phyloP scores from a whole-genome alignment of 2,888 invertebrate species.

The Folsomia candida region DNA sequence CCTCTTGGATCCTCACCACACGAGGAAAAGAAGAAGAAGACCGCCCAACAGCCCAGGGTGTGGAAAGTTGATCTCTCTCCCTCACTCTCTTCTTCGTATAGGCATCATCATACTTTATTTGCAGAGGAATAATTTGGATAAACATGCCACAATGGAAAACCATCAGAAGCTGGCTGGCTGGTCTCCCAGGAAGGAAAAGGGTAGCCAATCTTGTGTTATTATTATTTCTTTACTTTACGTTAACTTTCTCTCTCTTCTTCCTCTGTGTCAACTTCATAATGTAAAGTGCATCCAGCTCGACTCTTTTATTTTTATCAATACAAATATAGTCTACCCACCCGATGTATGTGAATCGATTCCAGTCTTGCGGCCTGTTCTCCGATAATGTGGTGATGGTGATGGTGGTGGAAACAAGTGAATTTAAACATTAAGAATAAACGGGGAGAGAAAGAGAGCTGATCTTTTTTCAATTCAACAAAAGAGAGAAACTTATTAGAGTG shows the following conservation, averaged over 20 bases:
- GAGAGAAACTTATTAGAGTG: neutral
- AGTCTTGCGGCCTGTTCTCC: too few relatives aligned
- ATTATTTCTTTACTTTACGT: neutral
- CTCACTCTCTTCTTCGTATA: neutral
- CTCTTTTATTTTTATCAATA: too few relatives aligned
- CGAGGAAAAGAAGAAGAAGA: neutral
- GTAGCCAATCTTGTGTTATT: too few relatives aligned
- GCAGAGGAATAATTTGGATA: conserved; percentile 19
- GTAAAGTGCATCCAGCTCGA: too few relatives aligned
- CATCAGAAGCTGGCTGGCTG: neutral
- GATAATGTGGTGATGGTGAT: too few relatives aligned
- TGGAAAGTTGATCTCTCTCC: conserved; percentile 11
- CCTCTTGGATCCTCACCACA: neutral
- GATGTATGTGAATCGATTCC: too few relatives aligned
- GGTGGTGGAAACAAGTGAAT: too few relatives aligned
- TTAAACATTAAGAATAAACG: too few relatives aligned
- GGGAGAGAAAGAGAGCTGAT: too few relatives aligned
- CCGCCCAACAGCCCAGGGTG: neutral
- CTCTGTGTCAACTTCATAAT: too few relatives aligned
- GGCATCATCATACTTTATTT: conserved; percentile 12
- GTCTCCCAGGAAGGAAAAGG: too few relatives aligned
- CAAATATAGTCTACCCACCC: too few relatives aligned
- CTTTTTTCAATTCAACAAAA: neutral
- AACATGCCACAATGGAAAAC: conserved; percentile 7
- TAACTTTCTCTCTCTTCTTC: neutral